phyloP scores from a whole-genome alignment of 2,888 invertebrate species.

The Embidobia sp. region DNA sequence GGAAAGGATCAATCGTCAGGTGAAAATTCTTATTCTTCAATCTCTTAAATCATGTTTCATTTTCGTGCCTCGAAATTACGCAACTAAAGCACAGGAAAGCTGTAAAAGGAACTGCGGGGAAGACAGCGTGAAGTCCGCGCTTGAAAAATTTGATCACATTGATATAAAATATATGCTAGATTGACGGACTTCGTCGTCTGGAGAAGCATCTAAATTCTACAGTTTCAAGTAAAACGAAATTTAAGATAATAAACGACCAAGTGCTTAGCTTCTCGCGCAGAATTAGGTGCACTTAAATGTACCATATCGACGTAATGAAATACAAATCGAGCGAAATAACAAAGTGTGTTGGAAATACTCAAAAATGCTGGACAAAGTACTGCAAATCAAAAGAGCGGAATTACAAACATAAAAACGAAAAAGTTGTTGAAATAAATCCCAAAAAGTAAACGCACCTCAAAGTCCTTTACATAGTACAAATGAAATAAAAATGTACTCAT shows the following conservation, averaged over 20 bases:
- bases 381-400: slow-evolving; percentile 35
- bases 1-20: slow-evolving; percentile 8
- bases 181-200: slow-evolving; percentile 68
- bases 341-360: slow-evolving; percentile 25
- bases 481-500: slow-evolving; percentile 2
- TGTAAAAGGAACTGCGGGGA: slow-evolving; percentile 69
- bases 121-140: slow-evolving; percentile 64
- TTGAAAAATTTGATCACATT: slow-evolving; percentile 55
- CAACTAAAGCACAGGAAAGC: slow-evolving; percentile 79
- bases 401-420: slow-evolving; percentile 30
- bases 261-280: slow-evolving; percentile 69
- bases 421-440: not conserved
- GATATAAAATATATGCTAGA: slow-evolving; percentile 47
- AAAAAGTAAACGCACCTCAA: slow-evolving; percentile 8
- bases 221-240: slow-evolving; percentile 58
- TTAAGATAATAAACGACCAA: slow-evolving; percentile 68
- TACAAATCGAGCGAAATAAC: slow-evolving; percentile 39
- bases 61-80: slow-evolving; percentile 67
- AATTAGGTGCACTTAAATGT: slow-evolving; percentile 43
- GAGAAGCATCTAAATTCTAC: slow-evolving; percentile 74
- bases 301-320: slow-evolving; percentile 33
- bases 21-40: slow-evolving; percentile 13
- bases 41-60: slow-evolving; percentile 17
- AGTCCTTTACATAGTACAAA: not conserved
- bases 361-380: slow-evolving; percentile 44